Percentiles rank a stretch among this genome's conserved stretches.
Evolutionary conservation across 2,888 invertebrate genomes (phyloP).

Genomic region (Melinaea menophilus): DNA sequence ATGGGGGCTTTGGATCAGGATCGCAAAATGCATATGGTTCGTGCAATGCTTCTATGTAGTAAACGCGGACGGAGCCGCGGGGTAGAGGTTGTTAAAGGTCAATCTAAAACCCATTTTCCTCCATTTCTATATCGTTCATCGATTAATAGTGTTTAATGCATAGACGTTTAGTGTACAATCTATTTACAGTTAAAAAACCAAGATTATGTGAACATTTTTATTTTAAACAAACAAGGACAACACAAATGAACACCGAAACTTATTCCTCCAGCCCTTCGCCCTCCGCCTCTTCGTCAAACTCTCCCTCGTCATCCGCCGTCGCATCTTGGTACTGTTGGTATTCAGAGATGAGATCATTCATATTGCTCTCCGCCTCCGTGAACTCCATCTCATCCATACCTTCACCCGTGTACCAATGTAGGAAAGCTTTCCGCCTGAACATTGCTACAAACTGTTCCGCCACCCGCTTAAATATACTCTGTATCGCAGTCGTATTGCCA

Average conservation of each 20-base stretch:
- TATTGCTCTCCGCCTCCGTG: slow-evolving; percentile 95
- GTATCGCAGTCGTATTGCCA: slow-evolving; percentile 91
- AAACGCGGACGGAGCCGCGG: too few species aligned
- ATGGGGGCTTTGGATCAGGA: too few species aligned
- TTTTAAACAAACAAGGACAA: slow-evolving; percentile 22
- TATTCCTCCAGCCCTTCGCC: slow-evolving; percentile 48
- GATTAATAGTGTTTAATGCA: too few species aligned
- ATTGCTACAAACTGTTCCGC: slow-evolving; percentile 92
- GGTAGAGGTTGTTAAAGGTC: too few species aligned
- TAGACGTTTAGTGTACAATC: too few species aligned
- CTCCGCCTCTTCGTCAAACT: slow-evolving; percentile 83
- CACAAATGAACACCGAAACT: slow-evolving; percentile 37
- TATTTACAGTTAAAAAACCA: too few species aligned
- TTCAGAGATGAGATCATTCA: slow-evolving; percentile 93
- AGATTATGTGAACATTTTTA: not conserved
- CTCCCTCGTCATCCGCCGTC: slow-evolving; percentile 90
- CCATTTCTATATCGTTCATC: too few species aligned
- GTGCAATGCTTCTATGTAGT: too few species aligned
- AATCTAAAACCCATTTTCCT: too few species aligned
- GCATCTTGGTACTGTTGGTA: slow-evolving; percentile 96
- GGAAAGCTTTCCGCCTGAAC: slow-evolving; percentile 96
- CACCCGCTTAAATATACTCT: slow-evolving; percentile 91
- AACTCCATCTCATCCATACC: slow-evolving; percentile 98
- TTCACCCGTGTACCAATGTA: slow-evolving; percentile 97
- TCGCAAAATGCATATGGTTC: too few species aligned